These are phyloP conservation scores for Erpetoichthys calabaricus DNA, from an alignment of 2,797 vertebrate genomes.

Conservation along the genomic window DNA sequence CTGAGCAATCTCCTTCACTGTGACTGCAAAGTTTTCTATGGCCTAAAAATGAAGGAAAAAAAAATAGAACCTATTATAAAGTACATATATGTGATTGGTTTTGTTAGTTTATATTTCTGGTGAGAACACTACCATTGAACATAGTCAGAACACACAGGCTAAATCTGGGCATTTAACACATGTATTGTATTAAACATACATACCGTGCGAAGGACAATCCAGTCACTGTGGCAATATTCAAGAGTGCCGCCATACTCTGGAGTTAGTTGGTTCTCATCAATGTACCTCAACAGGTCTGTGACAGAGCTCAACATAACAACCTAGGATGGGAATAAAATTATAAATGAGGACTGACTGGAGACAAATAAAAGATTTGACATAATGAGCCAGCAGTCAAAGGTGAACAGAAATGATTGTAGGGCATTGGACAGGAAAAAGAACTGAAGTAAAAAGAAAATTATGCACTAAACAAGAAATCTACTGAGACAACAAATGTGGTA, in stretches of 20 bases:
- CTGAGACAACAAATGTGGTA: no score
- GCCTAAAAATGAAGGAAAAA: constrained; percentile 46
- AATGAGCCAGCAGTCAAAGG: no score
- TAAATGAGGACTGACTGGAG: not conserved
- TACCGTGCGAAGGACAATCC: constrained; percentile 91
- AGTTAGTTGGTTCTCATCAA: constrained; percentile 88
- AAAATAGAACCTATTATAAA: not conserved
- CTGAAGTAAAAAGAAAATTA: no score
- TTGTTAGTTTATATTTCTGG: not conserved
- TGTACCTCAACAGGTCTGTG: constrained; percentile 82
- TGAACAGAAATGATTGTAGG: no score
- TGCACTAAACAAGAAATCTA: no score
- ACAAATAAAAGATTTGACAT: no score
- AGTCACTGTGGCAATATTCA: constrained; percentile 89
- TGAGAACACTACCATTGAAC: not conserved
- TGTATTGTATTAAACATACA: constrained; percentile 4
- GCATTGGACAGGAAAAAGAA: no score
- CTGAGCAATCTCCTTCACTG: constrained; percentile 90
- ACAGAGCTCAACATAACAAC: constrained; percentile 97
- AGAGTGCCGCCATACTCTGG: constrained; percentile 89
- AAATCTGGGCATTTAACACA: no score
- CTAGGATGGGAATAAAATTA: constrained; percentile 38
- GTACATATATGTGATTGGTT: not conserved
- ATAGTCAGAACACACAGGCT: not conserved
- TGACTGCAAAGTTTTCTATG: constrained; percentile 88